A percentile compares a stretch with the other conserved stretches of the same genome.
These are phyloP conservation scores for Zaprionus camerounensis DNA, from an alignment of 1,140 invertebrate species.

Conservation along the genomic window DNA sequence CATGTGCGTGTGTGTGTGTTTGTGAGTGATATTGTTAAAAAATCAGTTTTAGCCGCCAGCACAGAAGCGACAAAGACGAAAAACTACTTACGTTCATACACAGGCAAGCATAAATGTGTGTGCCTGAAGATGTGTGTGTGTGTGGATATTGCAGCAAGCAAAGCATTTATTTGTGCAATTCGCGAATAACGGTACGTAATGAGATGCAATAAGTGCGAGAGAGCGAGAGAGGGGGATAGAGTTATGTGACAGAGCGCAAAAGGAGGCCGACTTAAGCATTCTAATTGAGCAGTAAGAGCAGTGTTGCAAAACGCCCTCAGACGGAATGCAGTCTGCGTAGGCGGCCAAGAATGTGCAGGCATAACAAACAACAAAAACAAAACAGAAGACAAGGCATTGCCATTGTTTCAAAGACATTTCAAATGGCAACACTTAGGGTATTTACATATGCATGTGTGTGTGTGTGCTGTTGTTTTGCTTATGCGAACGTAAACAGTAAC, in stretches of 20 bases:
- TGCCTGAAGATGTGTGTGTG: not conserved
- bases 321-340: constrained; percentile 24
- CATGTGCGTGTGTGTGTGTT: constrained; percentile 24
- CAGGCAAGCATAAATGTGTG: not conserved
- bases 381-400: constrained; percentile 56
- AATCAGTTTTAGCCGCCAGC: constrained; percentile 48
- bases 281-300: constrained; percentile 61
- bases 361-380: constrained; percentile 41
- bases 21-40: constrained; percentile 49
- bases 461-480: constrained; percentile 33
- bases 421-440: constrained; percentile 33
- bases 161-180: constrained; percentile 45
- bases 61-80: constrained; percentile 22
- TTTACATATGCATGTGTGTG: constrained; percentile 18
- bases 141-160: constrained; percentile 40
- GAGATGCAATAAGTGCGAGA: constrained; percentile 4
- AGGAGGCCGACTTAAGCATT: constrained; percentile 49
- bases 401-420: constrained; percentile 55
- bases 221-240: constrained; percentile 12
- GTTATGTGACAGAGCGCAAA: constrained; percentile 11
- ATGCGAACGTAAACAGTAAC: constrained; percentile 38
- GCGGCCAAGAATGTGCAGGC: constrained; percentile 41
- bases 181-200: constrained; percentile 34
- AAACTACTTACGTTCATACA: constrained; percentile 24
- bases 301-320: constrained; percentile 62